Evolutionary conservation across 2,797 vertebrate species (phyloP).

Genomic region (Alcedo quadribrachys): DNA sequence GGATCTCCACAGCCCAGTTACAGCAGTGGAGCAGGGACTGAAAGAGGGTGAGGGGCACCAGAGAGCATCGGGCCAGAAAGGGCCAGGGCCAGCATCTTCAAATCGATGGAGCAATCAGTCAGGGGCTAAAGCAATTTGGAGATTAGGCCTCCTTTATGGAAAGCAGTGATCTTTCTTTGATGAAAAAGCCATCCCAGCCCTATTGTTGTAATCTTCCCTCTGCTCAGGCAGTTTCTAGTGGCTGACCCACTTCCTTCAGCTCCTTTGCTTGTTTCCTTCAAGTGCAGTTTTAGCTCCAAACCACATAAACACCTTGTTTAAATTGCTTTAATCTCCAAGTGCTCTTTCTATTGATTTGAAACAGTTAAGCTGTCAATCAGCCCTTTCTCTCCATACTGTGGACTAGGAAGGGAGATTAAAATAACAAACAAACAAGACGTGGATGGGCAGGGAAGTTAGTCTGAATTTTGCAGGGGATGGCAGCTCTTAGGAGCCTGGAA

Average conservation of each 20-base stretch:
- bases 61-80: background rate
- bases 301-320: constrained; percentile 76
- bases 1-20: rapidly evolving
- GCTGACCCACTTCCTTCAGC: constrained; percentile 78
- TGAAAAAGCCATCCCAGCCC: constrained; percentile 60
- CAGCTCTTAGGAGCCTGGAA: background rate
- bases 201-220: constrained; percentile 66
- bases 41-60: background rate
- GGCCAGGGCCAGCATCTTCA: constrained; percentile 16
- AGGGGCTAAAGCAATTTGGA: constrained; percentile 73
- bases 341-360: constrained; percentile 73
- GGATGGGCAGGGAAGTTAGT: background rate
- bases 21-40: background rate
- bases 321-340: constrained; percentile 77
- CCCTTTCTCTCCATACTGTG: constrained; percentile 47
- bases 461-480: constrained; percentile 12
- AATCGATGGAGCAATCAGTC: constrained; percentile 77
- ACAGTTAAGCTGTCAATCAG: constrained; percentile 79
- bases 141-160: constrained; percentile 72
- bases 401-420: constrained; percentile 73
- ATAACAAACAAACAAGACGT: constrained; percentile 76
- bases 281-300: constrained; percentile 75
- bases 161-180: constrained; percentile 69
- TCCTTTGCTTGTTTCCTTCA: constrained; percentile 68
- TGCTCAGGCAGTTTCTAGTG: constrained; percentile 37